phyloP scores from a whole-genome alignment of 2,888 invertebrate genomes.

The Polia nebulosa region DNA sequence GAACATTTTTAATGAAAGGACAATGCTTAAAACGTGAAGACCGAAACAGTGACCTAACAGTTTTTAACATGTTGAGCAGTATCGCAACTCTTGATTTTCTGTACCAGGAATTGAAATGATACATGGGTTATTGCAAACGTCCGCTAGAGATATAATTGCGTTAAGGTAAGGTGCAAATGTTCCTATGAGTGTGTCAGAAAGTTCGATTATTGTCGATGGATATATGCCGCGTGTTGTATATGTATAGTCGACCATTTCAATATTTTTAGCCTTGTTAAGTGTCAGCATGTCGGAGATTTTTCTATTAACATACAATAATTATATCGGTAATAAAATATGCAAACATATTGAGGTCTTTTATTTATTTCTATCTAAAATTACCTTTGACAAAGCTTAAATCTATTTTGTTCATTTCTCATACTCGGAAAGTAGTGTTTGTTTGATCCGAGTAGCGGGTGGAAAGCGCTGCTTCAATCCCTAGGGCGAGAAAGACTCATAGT shows the following conservation, averaged over 20 bases:
- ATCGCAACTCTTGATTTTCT: background rate
- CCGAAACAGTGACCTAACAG: background rate
- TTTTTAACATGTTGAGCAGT: background rate
- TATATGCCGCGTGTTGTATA: slow-evolving; percentile 77
- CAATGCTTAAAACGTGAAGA: background rate
- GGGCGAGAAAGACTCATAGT: no score
- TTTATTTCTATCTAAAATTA: slow-evolving; percentile 22
- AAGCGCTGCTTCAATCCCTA: no score
- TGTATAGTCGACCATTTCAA: slow-evolving; percentile 83
- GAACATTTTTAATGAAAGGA: no score
- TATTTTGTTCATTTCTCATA: no score
- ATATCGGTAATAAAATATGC: slow-evolving; percentile 82
- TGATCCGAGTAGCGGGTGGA: no score
- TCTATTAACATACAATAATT: slow-evolving; percentile 85
- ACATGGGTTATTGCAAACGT: slow-evolving; percentile 28
- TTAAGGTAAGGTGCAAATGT: slow-evolving; percentile 89
- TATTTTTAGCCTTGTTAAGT: slow-evolving; percentile 84
- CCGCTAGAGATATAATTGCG: slow-evolving; percentile 60
- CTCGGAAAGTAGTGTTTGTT: no score
- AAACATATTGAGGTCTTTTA: slow-evolving; percentile 65
- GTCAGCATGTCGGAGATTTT: slow-evolving; percentile 85
- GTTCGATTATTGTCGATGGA: slow-evolving; percentile 71
- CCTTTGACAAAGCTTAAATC: background rate
- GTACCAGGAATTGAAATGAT: background rate
- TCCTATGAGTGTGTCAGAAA: slow-evolving; percentile 88